Percentiles rank a stretch among this genome's conserved stretches.
phyloP scores from a whole-genome alignment of 1,140 invertebrate species.

The Coelopa frigida region DNA sequence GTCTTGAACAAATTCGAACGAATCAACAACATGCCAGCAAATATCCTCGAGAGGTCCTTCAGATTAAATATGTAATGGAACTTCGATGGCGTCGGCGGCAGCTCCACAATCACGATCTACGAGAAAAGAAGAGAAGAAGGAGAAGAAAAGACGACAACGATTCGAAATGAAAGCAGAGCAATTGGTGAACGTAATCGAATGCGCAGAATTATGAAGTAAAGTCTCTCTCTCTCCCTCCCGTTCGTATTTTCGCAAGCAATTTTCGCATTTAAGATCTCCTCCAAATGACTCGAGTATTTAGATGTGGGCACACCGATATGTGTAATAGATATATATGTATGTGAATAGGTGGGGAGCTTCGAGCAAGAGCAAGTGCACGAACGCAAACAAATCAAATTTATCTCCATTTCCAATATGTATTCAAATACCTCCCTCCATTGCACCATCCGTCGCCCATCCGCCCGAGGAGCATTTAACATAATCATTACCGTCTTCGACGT shows the following conservation, averaged over 20 bases:
- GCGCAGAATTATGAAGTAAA: background rate
- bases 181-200: background rate
- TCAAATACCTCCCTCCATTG: constrained; percentile 16
- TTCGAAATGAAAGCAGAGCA: background rate
- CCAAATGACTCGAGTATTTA: no score
- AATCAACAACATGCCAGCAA: constrained; percentile 69
- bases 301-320: no score
- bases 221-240: no score
- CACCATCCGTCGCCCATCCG: no score
- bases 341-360: no score
- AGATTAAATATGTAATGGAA: constrained; percentile 94
- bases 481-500: constrained; percentile 1
- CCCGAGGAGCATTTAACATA: constrained; percentile 9
- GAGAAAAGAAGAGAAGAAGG: background rate
- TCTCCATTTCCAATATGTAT: constrained; percentile 39
- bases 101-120: constrained; percentile 60
- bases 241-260: no score
- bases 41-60: constrained; percentile 77
- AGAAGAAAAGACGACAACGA: background rate
- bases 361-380: no score
- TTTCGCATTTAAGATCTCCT: no score
- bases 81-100: constrained; percentile 86
- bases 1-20: constrained; percentile 58
- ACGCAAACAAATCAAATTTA: constrained; percentile 43
- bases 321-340: no score